Evolutionary conservation across 2,113 vertebrate genomes (phyloP).

Genomic region (Ibidorhyncha struthersii): DNA sequence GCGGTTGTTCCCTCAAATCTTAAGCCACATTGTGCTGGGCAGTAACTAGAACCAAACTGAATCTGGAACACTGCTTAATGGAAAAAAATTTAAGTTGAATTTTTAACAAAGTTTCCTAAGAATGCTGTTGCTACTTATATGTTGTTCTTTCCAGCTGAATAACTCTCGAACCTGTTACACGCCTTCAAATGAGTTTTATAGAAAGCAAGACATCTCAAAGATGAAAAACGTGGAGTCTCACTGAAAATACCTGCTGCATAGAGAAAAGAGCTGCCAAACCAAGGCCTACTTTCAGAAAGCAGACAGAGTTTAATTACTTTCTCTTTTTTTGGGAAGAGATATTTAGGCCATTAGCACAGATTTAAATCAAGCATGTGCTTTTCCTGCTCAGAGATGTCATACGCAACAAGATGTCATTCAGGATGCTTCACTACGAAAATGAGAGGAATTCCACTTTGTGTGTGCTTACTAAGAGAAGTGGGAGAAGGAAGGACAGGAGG

Average conservation of each 20-base stretch:
- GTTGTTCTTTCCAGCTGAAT: background rate
- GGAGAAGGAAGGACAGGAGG: slow-evolving; percentile 2
- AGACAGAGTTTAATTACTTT: background rate
- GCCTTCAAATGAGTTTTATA: background rate
- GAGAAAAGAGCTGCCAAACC: background rate
- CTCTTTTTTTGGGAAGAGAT: background rate
- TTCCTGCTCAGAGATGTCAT: background rate
- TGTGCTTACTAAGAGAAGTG: background rate
- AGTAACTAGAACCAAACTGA: background rate
- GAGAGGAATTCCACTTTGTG: background rate
- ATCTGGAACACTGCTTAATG: background rate
- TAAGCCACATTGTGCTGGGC: background rate
- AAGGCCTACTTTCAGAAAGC: background rate
- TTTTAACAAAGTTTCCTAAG: background rate
- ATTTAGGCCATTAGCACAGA: background rate
- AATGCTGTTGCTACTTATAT: background rate
- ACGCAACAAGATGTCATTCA: background rate
- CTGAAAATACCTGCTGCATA: background rate
- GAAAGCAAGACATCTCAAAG: background rate
- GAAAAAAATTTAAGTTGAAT: background rate
- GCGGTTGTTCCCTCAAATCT: fast-evolving
- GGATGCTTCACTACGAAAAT: background rate
- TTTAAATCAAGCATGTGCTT: background rate
- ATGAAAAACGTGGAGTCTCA: background rate
- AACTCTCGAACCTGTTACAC: background rate